Evolutionary conservation across 2,113 vertebrate genomes (phyloP).

Genomic region (Elephantulus edwardii): DNA sequence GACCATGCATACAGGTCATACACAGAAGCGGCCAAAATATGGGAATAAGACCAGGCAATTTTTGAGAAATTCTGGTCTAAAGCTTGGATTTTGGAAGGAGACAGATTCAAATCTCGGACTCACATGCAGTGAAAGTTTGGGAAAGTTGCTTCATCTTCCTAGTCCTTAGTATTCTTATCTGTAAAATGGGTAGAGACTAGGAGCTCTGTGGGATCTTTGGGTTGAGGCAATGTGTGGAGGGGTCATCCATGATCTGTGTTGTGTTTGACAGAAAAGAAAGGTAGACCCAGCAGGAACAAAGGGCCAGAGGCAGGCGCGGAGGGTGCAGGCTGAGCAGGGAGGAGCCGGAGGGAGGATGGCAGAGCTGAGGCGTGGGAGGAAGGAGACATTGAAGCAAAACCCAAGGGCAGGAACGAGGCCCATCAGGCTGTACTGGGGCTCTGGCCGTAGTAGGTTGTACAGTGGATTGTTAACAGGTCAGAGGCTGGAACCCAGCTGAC

Average conservation of each 20-base stretch:
- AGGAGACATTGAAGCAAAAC: neutral
- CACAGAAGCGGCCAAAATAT: neutral
- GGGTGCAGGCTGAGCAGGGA: neutral
- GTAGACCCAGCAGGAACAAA: neutral
- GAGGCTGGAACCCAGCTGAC: too few species aligned
- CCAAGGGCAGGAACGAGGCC: neutral
- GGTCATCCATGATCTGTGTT: fast-evolving
- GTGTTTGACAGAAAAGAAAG: neutral
- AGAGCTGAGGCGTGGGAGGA: neutral
- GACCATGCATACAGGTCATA: neutral
- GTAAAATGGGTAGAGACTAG: neutral
- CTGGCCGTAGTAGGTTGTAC: too few species aligned
- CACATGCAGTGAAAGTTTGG: fast-evolving
- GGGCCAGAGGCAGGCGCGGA: neutral
- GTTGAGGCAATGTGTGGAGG: too few species aligned
- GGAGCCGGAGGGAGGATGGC: neutral
- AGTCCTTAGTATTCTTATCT: neutral
- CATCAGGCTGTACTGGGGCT: neutral
- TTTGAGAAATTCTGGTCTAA: neutral
- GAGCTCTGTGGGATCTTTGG: neutral
- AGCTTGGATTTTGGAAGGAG: neutral
- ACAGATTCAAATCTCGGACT: too few species aligned
- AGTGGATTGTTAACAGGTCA: too few species aligned
- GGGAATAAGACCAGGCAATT: too few species aligned
- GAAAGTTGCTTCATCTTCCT: neutral